These are phyloP conservation scores for Thecocarcelia acutangulata DNA, from an alignment of 2,888 invertebrate genomes.

Conservation along the genomic window DNA sequence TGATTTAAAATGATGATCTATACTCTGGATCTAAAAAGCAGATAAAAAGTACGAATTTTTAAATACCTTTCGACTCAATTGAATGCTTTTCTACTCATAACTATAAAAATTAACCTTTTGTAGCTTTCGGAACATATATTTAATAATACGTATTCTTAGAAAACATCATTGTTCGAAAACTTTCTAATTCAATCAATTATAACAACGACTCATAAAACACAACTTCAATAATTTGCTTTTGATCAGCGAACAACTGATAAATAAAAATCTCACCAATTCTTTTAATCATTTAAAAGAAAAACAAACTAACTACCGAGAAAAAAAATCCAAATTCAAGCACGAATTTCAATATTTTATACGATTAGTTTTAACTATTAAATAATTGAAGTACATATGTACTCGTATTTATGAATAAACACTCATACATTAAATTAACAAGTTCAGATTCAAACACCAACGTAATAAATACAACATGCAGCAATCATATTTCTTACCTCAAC, in stretches of 20 bases:
- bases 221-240: conserved; percentile 12
- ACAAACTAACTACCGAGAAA: conserved; percentile 39
- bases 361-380: conserved; percentile 58
- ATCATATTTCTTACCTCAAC: not conserved
- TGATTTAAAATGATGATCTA: no score
- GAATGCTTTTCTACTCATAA: no score
- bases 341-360: conserved; percentile 18
- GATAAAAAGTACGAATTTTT: no score
- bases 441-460: conserved; percentile 9
- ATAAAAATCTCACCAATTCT: conserved; percentile 59
- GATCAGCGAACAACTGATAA: not conserved
- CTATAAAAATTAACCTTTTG: not conserved
- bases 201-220: not conserved
- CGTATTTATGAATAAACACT: conserved; percentile 24
- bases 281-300: conserved; percentile 21
- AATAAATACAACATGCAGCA: conserved; percentile 4
- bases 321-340: conserved; percentile 29
- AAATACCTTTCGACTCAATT: no score
- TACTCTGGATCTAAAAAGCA: no score
- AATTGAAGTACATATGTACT: conserved; percentile 30
- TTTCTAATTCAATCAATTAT: no score
- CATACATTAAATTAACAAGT: conserved; percentile 43
- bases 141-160: not conserved
- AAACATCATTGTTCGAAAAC: not conserved
- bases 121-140: not conserved